Evolutionary conservation across 2,113 vertebrate species (phyloP).

Genomic region (Puffinus mauretanicus): DNA sequence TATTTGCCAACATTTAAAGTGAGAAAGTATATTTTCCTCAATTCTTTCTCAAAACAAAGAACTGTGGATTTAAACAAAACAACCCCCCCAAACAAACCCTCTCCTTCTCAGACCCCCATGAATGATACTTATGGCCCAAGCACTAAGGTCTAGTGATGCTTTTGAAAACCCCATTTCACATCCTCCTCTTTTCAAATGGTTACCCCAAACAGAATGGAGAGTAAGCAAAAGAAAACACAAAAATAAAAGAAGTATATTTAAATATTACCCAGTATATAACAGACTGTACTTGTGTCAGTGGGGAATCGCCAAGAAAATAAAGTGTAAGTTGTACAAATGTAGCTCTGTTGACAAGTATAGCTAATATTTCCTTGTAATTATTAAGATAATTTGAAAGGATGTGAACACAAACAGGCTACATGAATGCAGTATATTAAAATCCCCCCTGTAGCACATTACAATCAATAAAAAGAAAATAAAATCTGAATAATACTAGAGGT

Average conservation of each 20-base stretch:
- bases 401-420: slow-evolving; percentile 68
- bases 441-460: slow-evolving; percentile 64
- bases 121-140: slow-evolving; percentile 10
- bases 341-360: slow-evolving; percentile 71
- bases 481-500: slow-evolving; percentile 91
- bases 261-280: slow-evolving; percentile 58
- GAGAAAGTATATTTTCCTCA: slow-evolving; percentile 62
- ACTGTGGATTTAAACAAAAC: slow-evolving; percentile 55
- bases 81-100: not conserved
- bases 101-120: not conserved
- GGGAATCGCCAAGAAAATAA: slow-evolving; percentile 16
- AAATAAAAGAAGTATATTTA: slow-evolving; percentile 39
- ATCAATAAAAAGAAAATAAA: slow-evolving; percentile 78
- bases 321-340: not conserved
- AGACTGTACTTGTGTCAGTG: slow-evolving; percentile 9
- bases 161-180: slow-evolving; percentile 29
- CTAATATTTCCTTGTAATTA: slow-evolving; percentile 60
- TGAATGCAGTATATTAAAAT: slow-evolving; percentile 66
- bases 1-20: slow-evolving; percentile 64
- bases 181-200: slow-evolving; percentile 25
- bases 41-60: slow-evolving; percentile 57
- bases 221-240: not conserved
- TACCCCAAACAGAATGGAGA: slow-evolving; percentile 52
- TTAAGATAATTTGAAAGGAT: slow-evolving; percentile 60
- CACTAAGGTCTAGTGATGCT: slow-evolving; percentile 6